A percentile compares a stretch with the other conserved stretches of the same genome.
phyloP scores from a whole-genome alignment of 2,113 vertebrate species.

The Sapajus apella region DNA sequence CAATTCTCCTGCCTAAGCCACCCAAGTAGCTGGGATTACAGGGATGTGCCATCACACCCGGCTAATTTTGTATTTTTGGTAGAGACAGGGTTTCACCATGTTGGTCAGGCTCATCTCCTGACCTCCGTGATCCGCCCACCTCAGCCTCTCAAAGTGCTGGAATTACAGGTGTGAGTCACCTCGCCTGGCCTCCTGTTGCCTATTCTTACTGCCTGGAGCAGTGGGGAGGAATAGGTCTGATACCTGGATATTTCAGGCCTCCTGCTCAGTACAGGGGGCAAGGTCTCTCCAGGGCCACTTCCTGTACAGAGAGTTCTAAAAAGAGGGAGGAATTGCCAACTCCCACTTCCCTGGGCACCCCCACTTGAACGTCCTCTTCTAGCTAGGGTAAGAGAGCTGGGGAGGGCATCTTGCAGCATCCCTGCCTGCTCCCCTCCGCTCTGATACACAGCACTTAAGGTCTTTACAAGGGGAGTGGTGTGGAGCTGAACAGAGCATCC shows the following conservation, averaged over 20 bases:
- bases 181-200: neutral
- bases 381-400: neutral
- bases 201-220: neutral
- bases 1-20: too few relatives aligned
- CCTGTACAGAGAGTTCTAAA: neutral
- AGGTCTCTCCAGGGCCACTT: neutral
- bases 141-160: too few relatives aligned
- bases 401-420: neutral
- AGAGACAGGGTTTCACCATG: too few relatives aligned
- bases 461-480: neutral
- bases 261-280: neutral
- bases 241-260: neutral
- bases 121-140: too few relatives aligned
- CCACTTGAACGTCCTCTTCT: neutral
- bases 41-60: too few relatives aligned
- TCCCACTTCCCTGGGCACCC: neutral
- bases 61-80: too few relatives aligned
- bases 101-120: too few relatives aligned
- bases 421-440: neutral
- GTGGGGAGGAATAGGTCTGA: neutral
- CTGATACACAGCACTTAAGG: neutral
- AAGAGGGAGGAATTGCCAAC: neutral
- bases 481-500: neutral
- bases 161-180: too few relatives aligned
- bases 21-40: too few relatives aligned